phyloP scores from a whole-genome alignment of 2,888 invertebrate species.

The Cheilosia vernalis region DNA sequence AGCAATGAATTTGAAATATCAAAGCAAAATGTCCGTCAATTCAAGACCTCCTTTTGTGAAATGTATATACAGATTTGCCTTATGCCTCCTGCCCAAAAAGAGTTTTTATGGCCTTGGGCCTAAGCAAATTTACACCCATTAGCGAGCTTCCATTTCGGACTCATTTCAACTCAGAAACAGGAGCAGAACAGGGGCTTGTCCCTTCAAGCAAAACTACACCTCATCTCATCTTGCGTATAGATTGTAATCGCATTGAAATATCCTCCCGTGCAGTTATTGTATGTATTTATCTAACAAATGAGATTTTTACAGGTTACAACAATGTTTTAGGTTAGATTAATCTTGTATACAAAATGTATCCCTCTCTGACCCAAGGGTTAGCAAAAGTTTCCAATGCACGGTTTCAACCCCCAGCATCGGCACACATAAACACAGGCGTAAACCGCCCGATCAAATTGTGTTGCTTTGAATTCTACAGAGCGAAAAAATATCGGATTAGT shows the following conservation, averaged over 20 bases:
- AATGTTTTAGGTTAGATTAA: constrained; percentile 64
- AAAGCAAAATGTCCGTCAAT: no score
- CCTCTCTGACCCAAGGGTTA: constrained; percentile 28
- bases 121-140: constrained; percentile 40
- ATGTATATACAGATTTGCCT: not conserved
- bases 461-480: constrained; percentile 26
- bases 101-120: not conserved
- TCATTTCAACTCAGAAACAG: constrained; percentile 30
- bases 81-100: not conserved
- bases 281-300: constrained; percentile 63
- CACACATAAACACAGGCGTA: not conserved
- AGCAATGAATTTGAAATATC: no score
- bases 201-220: constrained; percentile 22
- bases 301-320: constrained; percentile 68
- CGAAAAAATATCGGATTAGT: constrained; percentile 57
- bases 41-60: no score
- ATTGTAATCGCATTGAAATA: constrained; percentile 45
- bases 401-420: constrained; percentile 21
- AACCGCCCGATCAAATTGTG: constrained; percentile 14
- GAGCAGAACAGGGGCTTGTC: constrained; percentile 23
- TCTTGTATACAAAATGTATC: constrained; percentile 16
- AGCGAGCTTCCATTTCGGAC: constrained; percentile 16
- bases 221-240: constrained; percentile 28
- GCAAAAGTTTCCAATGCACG: not conserved
- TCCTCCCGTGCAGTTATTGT: not conserved